These are phyloP conservation scores for human DNA, from an alignment of 2,113 vertebrate genomes.

Conservation along the genomic window GRCh38 chr11:16422501-16423000, in stretches of 20 bases:
- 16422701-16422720: not conserved
- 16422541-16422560: not conserved
- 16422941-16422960: not conserved
- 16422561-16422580: not conserved
- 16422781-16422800: not conserved
- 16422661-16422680: not conserved
- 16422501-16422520: slow-evolving; percentile 17
- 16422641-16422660: not conserved
- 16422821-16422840: not conserved
- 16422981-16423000: slow-evolving; percentile 5
- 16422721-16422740: not conserved
- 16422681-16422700: not conserved
- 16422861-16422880: not conserved
- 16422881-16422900: not conserved
- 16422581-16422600: not conserved
- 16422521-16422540: not conserved
- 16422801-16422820: not conserved
- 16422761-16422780: not conserved
- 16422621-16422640: not conserved
- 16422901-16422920: not conserved
- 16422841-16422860: not conserved
- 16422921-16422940: not conserved
- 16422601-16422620: not conserved
- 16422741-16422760: not conserved
- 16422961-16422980: slow-evolving; percentile 11